Base-by-base conservation (phyloP, 2,113 vertebrate genomes). In the Tychaedon coryphoeus region DNA sequence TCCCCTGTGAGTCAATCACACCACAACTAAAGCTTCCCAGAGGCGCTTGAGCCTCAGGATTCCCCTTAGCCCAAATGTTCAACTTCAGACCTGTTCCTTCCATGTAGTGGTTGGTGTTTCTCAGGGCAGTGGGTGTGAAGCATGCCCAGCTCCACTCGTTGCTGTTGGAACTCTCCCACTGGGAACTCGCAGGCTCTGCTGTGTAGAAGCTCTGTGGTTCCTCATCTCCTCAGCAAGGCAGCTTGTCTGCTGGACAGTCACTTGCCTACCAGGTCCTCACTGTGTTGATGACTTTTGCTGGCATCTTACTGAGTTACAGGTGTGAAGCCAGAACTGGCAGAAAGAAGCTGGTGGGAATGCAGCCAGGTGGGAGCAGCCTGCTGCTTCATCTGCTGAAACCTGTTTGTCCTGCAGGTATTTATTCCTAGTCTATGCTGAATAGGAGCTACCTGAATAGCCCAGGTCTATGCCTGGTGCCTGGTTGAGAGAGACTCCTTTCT, bases 81-180 rank as follows among this genome's bases (percentile, higher is more conserved):
- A 65, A 1, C 85, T 73, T 81, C 74, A 92, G 88, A 70, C 60
- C 47, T 67, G 56, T 61, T 60, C 36, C 22, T 54, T 86, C 65
- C 31, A 1, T 1, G 19, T 8, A 13, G 48, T 25, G 51, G 50
- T 22, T 72, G 48, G 12, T 78, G 57, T 43, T 78, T 38, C 71
- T 75, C 31, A 9, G 33, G 36, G 56, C 4, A 6, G 36, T n/a
- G 72, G 40, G 9, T 42, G 53, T 57, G 90, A 34, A 64, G 54
- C 54, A 34, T 0, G 0, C 48, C 40, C 36, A 61, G 58, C 47
- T 53, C 40, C 7, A 8, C 33, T n/a, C 60, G 0, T 0, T 50
- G 57, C 50, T 67, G 38, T 22, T 71, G 70, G 86, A 83, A 36
- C 71, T 79, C 47, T 90, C 9, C 34, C 43, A 11, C 2, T 38